phyloP scores from a whole-genome alignment of 35 echinoderm and acorn worm species.

The Ophioderma brevispina region DNA sequence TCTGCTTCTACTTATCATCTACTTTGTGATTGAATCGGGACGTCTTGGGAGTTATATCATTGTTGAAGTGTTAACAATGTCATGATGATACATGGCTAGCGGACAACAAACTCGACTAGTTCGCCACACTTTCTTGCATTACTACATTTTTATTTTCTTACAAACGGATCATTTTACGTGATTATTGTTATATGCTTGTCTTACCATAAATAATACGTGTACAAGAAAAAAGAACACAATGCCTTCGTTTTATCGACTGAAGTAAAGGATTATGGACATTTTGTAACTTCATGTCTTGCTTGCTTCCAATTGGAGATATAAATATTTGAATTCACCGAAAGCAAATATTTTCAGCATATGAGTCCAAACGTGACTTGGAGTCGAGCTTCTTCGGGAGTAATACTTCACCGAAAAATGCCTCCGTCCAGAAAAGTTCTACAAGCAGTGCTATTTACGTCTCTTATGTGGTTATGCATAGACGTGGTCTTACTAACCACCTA shows the following conservation, averaged over 20 bases:
- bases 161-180: too few species aligned
- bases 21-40: background rate
- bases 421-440: constrained; percentile 4
- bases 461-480: background rate
- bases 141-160: too few species aligned
- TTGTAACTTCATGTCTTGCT: too few species aligned
- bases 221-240: too few species aligned
- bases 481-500: background rate
- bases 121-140: too few species aligned
- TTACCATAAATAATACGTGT: too few species aligned
- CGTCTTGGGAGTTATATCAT: background rate
- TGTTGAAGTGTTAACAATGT: background rate
- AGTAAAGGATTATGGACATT: background rate
- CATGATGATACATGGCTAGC: background rate
- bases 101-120: background rate
- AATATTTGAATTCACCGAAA: background rate
- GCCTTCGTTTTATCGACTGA: background rate
- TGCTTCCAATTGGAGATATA: too few species aligned
- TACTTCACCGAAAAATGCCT: background rate
- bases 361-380: background rate
- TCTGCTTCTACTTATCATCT: background rate
- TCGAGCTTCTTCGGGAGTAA: background rate
- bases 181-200: too few species aligned
- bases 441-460: background rate
- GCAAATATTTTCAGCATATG: background rate